These are phyloP conservation scores for Phaethon lepturus DNA, from an alignment of 2,113 vertebrate genomes.

Conservation along the genomic window DNA sequence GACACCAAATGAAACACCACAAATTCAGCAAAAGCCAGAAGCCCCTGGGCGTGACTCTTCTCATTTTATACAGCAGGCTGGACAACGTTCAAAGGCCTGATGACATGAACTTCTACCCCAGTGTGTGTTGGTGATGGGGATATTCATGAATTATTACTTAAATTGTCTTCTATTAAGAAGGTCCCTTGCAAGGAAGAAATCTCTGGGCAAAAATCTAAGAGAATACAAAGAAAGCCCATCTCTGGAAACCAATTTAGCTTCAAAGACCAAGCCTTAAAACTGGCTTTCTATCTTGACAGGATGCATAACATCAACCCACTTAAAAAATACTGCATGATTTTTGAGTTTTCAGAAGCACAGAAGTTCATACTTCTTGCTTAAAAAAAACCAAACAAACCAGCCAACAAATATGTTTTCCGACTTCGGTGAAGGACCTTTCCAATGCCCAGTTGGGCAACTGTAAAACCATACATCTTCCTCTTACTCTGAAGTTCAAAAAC, in stretches of 20 bases:
- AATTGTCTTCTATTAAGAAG: neutral
- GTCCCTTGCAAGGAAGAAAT: neutral
- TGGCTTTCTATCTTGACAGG: neutral
- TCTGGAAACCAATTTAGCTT: neutral
- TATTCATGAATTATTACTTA: neutral
- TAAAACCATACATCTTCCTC: neutral
- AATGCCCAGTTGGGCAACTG: neutral
- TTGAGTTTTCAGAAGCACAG: neutral
- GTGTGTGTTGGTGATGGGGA: neutral
- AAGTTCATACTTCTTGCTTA: neutral
- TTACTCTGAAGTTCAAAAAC: conserved; percentile 38
- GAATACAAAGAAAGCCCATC: neutral
- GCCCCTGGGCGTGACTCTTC: rapidly evolving
- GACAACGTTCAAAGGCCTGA: neutral
- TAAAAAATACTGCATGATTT: neutral
- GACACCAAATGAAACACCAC: neutral
- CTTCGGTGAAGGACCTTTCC: conserved; percentile 27
- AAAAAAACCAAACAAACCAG: neutral
- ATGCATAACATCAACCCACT: neutral
- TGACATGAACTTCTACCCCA: neutral
- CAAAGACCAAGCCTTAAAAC: neutral
- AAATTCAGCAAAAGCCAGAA: neutral
- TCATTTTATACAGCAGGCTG: neutral
- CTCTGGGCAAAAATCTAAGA: neutral
- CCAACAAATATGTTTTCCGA: neutral